Percentiles rank a stretch among this genome's conserved stretches.
phyloP scores from a whole-genome alignment of 2,113 vertebrate species.

The Piaya cayana region DNA sequence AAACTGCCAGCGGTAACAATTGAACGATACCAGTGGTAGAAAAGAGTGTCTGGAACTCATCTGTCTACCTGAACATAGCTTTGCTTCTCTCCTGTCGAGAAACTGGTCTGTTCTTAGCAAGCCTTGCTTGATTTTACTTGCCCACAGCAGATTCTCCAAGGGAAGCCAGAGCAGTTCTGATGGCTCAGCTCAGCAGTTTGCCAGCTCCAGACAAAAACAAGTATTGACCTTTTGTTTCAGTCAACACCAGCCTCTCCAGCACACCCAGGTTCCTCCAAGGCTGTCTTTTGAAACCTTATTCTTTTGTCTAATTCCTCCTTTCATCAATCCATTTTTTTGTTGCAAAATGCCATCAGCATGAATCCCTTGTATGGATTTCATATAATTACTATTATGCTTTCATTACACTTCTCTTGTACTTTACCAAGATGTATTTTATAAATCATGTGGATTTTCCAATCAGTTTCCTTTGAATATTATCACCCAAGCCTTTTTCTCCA shows the following conservation, averaged over 20 bases:
- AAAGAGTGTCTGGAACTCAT: rapidly evolving
- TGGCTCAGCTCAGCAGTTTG: not conserved
- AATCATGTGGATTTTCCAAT: not conserved
- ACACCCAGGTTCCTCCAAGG: not conserved
- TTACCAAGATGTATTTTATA: not conserved
- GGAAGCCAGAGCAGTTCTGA: not conserved
- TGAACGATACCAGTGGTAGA: rapidly evolving
- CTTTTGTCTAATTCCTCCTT: not conserved
- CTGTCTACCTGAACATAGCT: not conserved
- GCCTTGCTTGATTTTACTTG: not conserved
- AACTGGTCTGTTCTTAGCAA: not conserved
- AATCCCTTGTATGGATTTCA: not conserved
- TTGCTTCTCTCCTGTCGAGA: not conserved
- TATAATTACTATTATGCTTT: not conserved
- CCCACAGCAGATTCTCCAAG: not conserved
- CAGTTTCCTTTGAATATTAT: not conserved
- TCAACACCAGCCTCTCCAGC: not conserved
- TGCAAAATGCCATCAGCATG: not conserved
- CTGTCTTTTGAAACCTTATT: not conserved
- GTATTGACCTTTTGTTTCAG: not conserved
- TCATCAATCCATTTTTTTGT: not conserved
- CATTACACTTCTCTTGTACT: not conserved
- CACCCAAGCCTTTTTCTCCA: not conserved
- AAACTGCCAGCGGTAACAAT: not conserved
- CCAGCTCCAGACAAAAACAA: not conserved